Evolutionary conservation across 2,113 vertebrate species (phyloP).

Genomic region (Salvelinus namaycush): DNA sequence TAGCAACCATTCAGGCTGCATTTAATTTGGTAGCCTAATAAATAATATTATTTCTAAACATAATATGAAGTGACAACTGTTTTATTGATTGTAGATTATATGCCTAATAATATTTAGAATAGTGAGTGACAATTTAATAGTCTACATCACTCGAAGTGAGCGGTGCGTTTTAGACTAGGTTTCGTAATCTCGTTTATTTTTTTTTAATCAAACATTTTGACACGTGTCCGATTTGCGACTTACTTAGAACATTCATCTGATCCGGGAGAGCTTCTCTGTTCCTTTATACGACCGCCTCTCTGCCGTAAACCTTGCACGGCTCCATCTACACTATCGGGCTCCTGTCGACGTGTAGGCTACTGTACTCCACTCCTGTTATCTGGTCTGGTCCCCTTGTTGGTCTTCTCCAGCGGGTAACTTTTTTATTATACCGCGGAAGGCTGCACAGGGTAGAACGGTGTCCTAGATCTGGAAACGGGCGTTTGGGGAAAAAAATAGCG

Average conservation of each 20-base stretch:
- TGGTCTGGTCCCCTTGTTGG: conserved; percentile 45
- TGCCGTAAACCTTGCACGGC: conserved; percentile 14
- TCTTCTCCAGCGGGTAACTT: conserved; percentile 54
- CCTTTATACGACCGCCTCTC: conserved; percentile 28
- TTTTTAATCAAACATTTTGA: conserved; percentile 15
- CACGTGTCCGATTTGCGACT: conserved; percentile 46
- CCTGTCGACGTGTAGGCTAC: conserved; percentile 35
- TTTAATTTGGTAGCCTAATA: background rate
- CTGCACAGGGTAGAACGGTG: conserved; percentile 51
- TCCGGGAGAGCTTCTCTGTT: conserved; percentile 40
- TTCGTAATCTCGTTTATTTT: background rate
- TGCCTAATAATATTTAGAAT: background rate
- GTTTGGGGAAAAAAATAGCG: conserved; percentile 14
- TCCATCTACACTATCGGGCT: conserved; percentile 41
- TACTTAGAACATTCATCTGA: conserved; percentile 55
- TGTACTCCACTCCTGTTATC: conserved; percentile 51
- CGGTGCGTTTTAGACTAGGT: background rate
- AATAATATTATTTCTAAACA: background rate
- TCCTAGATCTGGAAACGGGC: conserved; percentile 65
- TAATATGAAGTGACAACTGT: background rate
- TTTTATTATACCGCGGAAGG: conserved; percentile 51
- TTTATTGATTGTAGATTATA: background rate
- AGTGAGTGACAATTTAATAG: background rate
- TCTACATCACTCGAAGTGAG: background rate
- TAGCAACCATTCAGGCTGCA: conserved; percentile 23